A percentile compares a stretch with the other conserved stretches of the same genome.
These are phyloP conservation scores for Coecobrya sp. DNA, from an alignment of 2,888 invertebrate species.

Conservation along the genomic window DNA sequence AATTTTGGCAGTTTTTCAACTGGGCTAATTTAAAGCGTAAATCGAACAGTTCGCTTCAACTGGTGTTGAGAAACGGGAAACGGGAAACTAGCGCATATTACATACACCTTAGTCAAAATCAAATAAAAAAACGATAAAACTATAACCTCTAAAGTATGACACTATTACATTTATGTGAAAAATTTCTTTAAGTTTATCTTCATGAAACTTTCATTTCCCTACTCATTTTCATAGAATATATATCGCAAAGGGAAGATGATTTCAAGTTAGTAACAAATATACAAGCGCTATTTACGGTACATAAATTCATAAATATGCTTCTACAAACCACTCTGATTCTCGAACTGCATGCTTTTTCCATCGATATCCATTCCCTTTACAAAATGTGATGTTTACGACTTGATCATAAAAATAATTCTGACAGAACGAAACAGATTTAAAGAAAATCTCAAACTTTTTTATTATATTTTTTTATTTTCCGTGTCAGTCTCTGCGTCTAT, in stretches of 20 bases:
- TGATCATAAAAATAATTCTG: slow-evolving; percentile 40
- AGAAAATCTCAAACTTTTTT: slow-evolving; percentile 57
- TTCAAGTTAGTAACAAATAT: too few species aligned
- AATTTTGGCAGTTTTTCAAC: slow-evolving; percentile 73
- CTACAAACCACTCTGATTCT: background rate
- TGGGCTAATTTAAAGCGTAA: slow-evolving; percentile 69
- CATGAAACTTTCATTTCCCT: background rate
- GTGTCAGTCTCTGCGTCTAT: background rate
- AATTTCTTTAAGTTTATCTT: background rate
- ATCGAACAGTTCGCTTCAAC: background rate
- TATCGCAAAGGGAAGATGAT: background rate
- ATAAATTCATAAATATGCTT: too few species aligned
- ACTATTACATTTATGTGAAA: background rate
- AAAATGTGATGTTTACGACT: slow-evolving; percentile 63
- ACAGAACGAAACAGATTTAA: slow-evolving; percentile 43
- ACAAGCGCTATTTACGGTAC: too few species aligned
- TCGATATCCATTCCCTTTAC: background rate
- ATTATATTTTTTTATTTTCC: slow-evolving; percentile 48
- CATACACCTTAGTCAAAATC: background rate
- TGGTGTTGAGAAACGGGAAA: too few species aligned
- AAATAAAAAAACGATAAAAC: slow-evolving; percentile 5
- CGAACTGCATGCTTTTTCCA: slow-evolving; percentile 39
- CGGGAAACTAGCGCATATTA: background rate
- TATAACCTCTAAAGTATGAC: background rate
- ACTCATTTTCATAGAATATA: background rate